Conservation (phyloP, 2,797 vertebrate genomes). For the Neosilurus mollespiculum region DNA sequence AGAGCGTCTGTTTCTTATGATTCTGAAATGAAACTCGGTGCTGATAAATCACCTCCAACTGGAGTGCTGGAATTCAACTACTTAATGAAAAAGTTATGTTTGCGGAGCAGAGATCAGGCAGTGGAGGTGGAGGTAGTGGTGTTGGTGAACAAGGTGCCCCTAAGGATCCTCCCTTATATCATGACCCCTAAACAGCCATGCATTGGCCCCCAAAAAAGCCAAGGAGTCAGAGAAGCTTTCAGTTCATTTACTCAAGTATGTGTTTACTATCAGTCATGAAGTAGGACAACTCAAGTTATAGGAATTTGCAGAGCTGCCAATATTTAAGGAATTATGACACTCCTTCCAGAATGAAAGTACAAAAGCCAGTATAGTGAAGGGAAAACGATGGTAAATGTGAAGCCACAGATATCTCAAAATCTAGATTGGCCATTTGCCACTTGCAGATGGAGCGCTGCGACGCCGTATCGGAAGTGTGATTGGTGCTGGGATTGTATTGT, state of each 20-base stretch:
- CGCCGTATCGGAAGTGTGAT: too few relatives aligned
- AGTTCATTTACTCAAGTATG: background rate
- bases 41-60: slow-evolving; percentile 84
- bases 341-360: background rate
- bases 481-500: too few relatives aligned
- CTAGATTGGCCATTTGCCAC: too few relatives aligned
- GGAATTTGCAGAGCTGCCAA: background rate
- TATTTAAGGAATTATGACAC: background rate
- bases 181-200: slow-evolving; percentile 63
- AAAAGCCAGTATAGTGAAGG: too few relatives aligned
- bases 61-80: slow-evolving; percentile 80
- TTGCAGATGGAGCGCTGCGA: too few relatives aligned
- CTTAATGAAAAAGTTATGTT: slow-evolving; percentile 91
- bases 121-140: slow-evolving; percentile 63
- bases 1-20: slow-evolving; percentile 77
- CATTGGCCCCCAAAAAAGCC: slow-evolving; percentile 61
- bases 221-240: background rate
- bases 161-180: slow-evolving; percentile 53
- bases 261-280: background rate
- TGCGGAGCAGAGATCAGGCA: slow-evolving; percentile 52
- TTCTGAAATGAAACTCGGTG: slow-evolving; percentile 76
- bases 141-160: slow-evolving; percentile 56
- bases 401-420: too few relatives aligned
- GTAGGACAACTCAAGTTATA: background rate
- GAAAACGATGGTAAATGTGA: too few relatives aligned